These are phyloP conservation scores for Pachypeltis micranthus DNA, from an alignment of 1,140 invertebrate genomes.

Conservation along the genomic window DNA sequence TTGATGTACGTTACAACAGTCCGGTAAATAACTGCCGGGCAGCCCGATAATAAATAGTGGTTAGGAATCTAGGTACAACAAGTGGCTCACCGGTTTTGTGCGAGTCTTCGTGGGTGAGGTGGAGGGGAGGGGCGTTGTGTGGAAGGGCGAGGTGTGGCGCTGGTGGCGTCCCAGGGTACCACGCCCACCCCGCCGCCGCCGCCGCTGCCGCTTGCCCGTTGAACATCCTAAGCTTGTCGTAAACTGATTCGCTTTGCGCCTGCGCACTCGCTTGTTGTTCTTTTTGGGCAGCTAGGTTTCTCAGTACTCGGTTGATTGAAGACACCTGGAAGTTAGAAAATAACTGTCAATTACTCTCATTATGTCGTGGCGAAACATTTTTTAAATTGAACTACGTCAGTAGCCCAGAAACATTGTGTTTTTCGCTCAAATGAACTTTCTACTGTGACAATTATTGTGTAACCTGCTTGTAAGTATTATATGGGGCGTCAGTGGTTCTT, in stretches of 20 bases:
- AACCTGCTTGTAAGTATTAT: too few relatives aligned
- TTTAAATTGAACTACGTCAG: too few relatives aligned
- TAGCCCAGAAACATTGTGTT: too few relatives aligned
- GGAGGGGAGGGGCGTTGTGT: slow-evolving; percentile 13
- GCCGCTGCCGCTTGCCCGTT: slow-evolving; percentile 57
- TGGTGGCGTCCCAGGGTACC: slow-evolving; percentile 20
- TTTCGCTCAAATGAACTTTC: too few relatives aligned
- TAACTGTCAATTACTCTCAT: too few relatives aligned
- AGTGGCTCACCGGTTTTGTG: slow-evolving; percentile 19
- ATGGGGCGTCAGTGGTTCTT: too few relatives aligned
- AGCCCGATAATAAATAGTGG: background rate
- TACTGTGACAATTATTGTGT: too few relatives aligned
- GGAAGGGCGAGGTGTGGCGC: slow-evolving; percentile 21
- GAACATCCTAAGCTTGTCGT: slow-evolving; percentile 72
- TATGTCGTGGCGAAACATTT: slow-evolving; percentile 13
- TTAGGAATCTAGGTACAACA: too few relatives aligned
- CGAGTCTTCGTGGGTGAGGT: slow-evolving; percentile 18
- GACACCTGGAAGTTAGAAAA: slow-evolving; percentile 86
- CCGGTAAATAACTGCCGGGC: too few relatives aligned
- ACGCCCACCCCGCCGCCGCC: slow-evolving; percentile 20
- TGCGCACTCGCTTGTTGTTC: slow-evolving; percentile 43
- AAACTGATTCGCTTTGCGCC: slow-evolving; percentile 52
- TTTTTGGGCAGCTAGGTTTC: slow-evolving; percentile 86
- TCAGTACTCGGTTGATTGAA: slow-evolving; percentile 94
- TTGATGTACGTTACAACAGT: too few relatives aligned